phyloP scores from a whole-genome alignment of 2,797 vertebrate species.

The Melanotaenia nigrans region DNA sequence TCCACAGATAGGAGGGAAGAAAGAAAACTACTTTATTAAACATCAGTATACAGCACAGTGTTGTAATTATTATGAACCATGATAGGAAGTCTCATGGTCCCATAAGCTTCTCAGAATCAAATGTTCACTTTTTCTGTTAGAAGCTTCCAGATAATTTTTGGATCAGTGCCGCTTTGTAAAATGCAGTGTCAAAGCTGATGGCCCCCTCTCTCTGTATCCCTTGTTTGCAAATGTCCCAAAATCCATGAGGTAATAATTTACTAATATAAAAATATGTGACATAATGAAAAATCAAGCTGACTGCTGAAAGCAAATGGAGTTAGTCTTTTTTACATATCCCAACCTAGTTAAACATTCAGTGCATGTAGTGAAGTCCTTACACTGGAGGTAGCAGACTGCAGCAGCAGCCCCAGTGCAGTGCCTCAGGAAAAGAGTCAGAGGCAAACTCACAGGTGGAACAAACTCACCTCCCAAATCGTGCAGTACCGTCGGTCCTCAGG shows the following conservation, averaged over 20 bases:
- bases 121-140: background rate
- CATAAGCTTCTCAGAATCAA: constrained; percentile 2
- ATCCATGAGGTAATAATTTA: constrained; percentile 62
- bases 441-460: constrained; percentile 17
- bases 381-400: constrained; percentile 27
- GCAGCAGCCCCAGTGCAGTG: constrained; percentile 8
- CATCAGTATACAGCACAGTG: background rate
- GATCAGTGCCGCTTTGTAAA: constrained; percentile 11
- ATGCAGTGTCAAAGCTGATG: constrained; percentile 22
- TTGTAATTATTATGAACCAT: constrained; percentile 3
- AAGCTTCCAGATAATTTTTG: constrained; percentile 19
- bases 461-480: constrained; percentile 20
- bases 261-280: constrained; percentile 42
- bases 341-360: constrained; percentile 29
- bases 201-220: constrained; percentile 38
- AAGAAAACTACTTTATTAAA: background rate
- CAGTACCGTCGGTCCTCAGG: background rate
- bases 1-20: background rate
- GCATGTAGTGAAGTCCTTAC: background rate
- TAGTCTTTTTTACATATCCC: constrained; percentile 15
- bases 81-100: background rate
- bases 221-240: constrained; percentile 60
- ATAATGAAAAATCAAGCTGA: constrained; percentile 51
- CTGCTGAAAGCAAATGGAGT: constrained; percentile 41
- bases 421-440: constrained; percentile 16